Evolutionary conservation across 2,113 vertebrate species (phyloP).

Genomic region (Bothrops jararaca): DNA sequence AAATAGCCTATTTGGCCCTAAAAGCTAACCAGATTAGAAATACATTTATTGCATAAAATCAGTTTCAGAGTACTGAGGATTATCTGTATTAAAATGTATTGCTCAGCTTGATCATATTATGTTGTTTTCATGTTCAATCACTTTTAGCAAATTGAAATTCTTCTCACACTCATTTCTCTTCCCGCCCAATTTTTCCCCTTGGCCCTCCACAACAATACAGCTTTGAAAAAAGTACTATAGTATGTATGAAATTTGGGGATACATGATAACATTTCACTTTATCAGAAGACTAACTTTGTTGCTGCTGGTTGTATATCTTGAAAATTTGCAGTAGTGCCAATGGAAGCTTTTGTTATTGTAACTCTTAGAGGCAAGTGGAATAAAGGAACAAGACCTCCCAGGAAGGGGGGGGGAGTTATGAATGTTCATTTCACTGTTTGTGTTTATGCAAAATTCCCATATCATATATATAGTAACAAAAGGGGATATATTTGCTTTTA

Average conservation of each 20-base stretch:
- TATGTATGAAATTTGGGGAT: background rate
- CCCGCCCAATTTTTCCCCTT: background rate
- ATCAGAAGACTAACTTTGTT: background rate
- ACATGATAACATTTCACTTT: background rate
- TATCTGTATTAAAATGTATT: background rate
- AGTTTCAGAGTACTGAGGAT: background rate
- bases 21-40: background rate
- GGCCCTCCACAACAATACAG: background rate
- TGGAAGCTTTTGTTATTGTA: background rate
- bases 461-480: background rate
- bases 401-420: background rate
- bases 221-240: background rate
- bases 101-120: background rate
- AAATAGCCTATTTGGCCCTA: background rate
- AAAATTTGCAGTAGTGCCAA: background rate
- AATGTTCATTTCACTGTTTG: background rate
- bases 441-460: background rate
- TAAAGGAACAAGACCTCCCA: background rate
- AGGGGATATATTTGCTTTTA: background rate
- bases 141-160: background rate
- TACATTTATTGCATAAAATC: background rate
- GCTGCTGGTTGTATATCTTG: background rate
- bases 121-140: background rate
- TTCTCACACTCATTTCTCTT: background rate
- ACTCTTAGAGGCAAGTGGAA: background rate